phyloP scores from a whole-genome alignment of 2,797 vertebrate species.

The Acanthiza pusilla region DNA sequence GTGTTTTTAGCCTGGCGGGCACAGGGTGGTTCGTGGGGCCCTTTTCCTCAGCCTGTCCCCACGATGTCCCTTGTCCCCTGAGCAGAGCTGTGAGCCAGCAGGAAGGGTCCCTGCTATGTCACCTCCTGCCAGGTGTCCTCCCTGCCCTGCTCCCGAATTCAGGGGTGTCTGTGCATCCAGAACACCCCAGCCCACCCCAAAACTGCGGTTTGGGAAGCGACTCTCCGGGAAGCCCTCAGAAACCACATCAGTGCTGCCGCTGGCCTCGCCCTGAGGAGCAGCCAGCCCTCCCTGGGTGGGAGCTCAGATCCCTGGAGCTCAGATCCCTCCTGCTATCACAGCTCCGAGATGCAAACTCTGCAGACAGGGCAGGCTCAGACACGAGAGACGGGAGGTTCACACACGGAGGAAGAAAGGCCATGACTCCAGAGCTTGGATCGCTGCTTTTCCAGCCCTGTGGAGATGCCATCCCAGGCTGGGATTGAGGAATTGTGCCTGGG shows the following conservation, averaged over 20 bases:
- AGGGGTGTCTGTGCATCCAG: fast-evolving
- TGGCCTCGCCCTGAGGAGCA: not conserved
- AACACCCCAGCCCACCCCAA: not conserved
- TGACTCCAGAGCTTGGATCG: fast-evolving
- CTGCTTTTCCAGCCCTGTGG: not conserved
- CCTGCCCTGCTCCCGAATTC: not conserved
- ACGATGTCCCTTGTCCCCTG: fast-evolving
- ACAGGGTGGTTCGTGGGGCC: not conserved
- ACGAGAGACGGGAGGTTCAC: not conserved
- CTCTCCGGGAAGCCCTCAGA: not conserved
- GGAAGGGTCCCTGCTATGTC: not conserved
- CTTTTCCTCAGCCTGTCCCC: not conserved
- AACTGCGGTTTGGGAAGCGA: not conserved
- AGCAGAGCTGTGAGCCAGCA: not conserved
- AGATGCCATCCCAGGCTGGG: not conserved
- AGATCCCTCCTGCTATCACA: not conserved
- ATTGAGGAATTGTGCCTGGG: not conserved
- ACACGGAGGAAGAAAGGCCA: not conserved
- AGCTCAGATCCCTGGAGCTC: not conserved
- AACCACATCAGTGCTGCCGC: not conserved
- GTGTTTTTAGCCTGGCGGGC: not conserved
- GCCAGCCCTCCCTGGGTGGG: slow-evolving; percentile 32
- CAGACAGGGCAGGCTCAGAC: slow-evolving; percentile 38
- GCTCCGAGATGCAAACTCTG: not conserved
- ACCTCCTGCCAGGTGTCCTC: not conserved